These are phyloP conservation scores for Pangasianodon gigas DNA, from an alignment of 2,113 vertebrate species.

Conservation along the genomic window DNA sequence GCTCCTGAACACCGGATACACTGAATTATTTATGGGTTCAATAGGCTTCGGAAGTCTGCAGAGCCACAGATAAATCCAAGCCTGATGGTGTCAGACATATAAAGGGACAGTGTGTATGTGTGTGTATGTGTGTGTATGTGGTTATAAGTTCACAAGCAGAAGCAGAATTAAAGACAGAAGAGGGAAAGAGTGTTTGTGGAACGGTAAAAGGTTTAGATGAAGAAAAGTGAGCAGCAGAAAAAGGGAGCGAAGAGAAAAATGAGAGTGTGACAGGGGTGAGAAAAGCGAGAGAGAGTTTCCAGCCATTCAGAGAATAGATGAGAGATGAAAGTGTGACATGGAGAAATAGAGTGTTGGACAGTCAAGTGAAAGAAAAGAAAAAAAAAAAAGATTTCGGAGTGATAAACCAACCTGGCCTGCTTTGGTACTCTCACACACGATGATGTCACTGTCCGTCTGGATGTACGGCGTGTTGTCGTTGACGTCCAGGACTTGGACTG, in stretches of 20 bases:
- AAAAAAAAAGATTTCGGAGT: constrained; percentile 25
- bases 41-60: constrained; percentile 63
- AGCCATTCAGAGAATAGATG: constrained; percentile 7
- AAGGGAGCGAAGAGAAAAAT: background rate
- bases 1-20: constrained; percentile 46
- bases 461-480: constrained; percentile 89
- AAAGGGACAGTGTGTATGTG: constrained; percentile 34
- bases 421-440: constrained; percentile 87
- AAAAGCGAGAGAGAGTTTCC: background rate
- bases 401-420: constrained; percentile 81
- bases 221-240: constrained; percentile 6
- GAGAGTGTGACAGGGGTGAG: background rate
- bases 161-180: constrained; percentile 1
- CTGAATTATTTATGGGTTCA: constrained; percentile 70
- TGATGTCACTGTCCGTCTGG: constrained; percentile 77
- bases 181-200: constrained; percentile 4
- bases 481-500: constrained; percentile 85
- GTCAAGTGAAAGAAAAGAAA: background rate
- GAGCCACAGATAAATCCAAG: constrained; percentile 63
- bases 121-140: background rate
- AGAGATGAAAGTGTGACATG: constrained; percentile 17
- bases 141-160: background rate
- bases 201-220: background rate
- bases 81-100: constrained; percentile 62
- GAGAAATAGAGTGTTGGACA: constrained; percentile 15